Evolutionary conservation across 2,113 vertebrate genomes (phyloP), one percentile per base, ranked within the genome.

Genomic region (Progne subis): DNA sequence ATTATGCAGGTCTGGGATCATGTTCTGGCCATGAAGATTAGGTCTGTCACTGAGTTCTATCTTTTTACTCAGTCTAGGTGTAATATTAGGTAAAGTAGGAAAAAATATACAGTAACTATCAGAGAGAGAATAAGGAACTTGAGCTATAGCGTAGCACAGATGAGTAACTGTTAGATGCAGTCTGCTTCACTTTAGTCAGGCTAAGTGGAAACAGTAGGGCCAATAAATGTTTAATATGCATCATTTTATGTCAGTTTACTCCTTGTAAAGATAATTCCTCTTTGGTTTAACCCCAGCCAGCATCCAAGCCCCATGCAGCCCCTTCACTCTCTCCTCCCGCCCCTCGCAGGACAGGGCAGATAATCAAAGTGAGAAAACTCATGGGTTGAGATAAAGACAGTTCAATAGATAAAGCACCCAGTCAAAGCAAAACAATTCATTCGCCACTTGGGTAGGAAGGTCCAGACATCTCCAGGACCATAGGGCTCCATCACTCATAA

Each of bases 401-500:
- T n/a, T 60, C 13, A 75, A 34, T 8, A 41, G 39, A 28, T 76
- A 31, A 76, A 76, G 41, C 70, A 34, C n/a, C 29, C 19, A 31
- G 34, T 24, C 47, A 61, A 61, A 75, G 11, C n/a, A 29, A 82
- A 82, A 25, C 24, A 41, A 47, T 47, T 82, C 2, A 21, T 53
- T 60, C n/a, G 20, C 19, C 5, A 9, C 69, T 75, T 68, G 9
- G 39, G 24, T 63, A 53, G 29, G 47, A 50, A 60, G 16, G 24
- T 82, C 41, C 61, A 52, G 53, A 18, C n/a, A 20, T 23, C 39
- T 68, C n/a, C 53, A 21, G 29, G 28, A 34, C 24, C 39, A 24
- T 44, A 31, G 39, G 19, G 16, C 39, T 67, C 24, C 46, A 21
- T 60, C 46, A 7, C 0, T 0, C 16, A 1, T n/a, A 25, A 3